phyloP scores from a whole-genome alignment of 2,113 vertebrate genomes.

The Stercorarius parasiticus region DNA sequence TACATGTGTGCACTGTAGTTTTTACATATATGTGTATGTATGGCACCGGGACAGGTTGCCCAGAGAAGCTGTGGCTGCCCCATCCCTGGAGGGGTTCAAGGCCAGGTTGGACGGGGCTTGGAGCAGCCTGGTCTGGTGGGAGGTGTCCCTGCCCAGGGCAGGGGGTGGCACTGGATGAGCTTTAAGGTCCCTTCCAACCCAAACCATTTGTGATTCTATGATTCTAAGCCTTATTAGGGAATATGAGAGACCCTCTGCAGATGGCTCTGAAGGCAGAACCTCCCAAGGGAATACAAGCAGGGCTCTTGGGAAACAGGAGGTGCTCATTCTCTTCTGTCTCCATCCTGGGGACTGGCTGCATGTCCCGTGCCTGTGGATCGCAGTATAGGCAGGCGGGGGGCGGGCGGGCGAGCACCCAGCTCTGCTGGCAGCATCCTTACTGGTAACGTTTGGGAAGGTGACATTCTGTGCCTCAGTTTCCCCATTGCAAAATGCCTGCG shows the following conservation, averaged over 20 bases:
- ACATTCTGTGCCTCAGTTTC: neutral
- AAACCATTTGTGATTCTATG: neutral
- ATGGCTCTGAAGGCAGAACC: neutral
- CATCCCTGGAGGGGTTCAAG: neutral
- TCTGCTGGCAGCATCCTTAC: neutral
- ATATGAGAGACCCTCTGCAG: neutral
- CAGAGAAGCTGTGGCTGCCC: neutral
- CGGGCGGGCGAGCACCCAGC: fast-evolving
- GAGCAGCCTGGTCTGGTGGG: neutral
- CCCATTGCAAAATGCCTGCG: neutral
- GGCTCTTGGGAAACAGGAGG: neutral
- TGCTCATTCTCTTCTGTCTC: neutral
- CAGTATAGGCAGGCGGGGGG: neutral
- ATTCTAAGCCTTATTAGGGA: neutral
- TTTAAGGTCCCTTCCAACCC: neutral
- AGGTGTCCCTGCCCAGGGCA: neutral
- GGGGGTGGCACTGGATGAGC: neutral
- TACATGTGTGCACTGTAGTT: neutral
- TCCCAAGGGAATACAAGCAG: neutral
- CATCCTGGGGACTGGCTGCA: neutral
- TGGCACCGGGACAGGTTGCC: neutral
- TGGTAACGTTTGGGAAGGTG: neutral
- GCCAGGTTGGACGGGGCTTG: neutral
- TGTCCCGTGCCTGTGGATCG: fast-evolving
- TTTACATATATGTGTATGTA: neutral